Evolutionary conservation across 2,113 vertebrate species (phyloP), one percentile per base, ranked within the genome.

Genomic region (Callorhinus ursinus): DNA sequence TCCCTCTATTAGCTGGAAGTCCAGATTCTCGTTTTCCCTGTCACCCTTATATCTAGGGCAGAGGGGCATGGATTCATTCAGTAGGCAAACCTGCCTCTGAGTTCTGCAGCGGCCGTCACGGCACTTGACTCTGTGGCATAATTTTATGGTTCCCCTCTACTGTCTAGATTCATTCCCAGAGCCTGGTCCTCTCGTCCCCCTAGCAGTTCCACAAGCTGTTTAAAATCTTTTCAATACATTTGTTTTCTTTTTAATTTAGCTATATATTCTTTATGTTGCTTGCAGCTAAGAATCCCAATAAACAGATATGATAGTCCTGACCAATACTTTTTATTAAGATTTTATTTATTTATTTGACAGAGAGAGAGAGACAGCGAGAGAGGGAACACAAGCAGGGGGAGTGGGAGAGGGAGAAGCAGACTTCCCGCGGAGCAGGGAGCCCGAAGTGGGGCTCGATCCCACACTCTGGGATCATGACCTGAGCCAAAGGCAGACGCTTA

Each of bases 181-280:
- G 13, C 33, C 39, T 76, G 63, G 42, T 39, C 96, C 49, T 81
- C 63, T 15, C 51, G 1, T 12, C 39, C 26, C 49, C 33, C 39
- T 59, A 71, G 53, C 13, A 93, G 61, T 49, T 79, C 63, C 49
- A 49, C 42, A 94, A 49, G 12, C 15, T 85, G 9, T 69, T 39
- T 61, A 10, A 95, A 96, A 74, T 46, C 5, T 18, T 90, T 65
- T 88, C 24, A 74, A 28, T 46, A 89, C 4, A 72, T 87, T 53
- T 83, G 13, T 85, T 91, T 86, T 69, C 6, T 74, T 96, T 93
- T 89, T 65, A 72, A 92, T 18, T 77, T 46, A 84, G 51, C 28
- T 88, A 19, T 31, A 46, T 77, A 89, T 79, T 59, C 53, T 90
- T 63, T 93, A 71, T 88, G 11, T 82, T 69, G 4, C 46, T 91